Conservation (phyloP, 2,113 vertebrate genomes). For the Lepisosteus oculatus region DNA sequence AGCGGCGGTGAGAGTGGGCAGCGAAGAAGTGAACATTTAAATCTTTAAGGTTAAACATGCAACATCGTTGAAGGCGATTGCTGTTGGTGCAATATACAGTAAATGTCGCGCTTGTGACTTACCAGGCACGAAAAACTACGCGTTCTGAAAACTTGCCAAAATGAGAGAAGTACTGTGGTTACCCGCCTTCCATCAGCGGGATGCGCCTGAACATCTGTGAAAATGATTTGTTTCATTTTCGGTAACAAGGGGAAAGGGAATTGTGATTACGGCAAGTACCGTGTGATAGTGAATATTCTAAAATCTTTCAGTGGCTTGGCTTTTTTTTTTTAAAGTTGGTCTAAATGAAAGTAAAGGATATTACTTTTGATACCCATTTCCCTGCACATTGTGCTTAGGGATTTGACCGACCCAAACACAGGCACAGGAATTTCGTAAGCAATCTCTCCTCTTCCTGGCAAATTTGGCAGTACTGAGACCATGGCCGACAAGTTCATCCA, state of each 20-base stretch:
- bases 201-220: neutral
- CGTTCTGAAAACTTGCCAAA: too few species aligned
- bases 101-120: too few species aligned
- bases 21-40: neutral
- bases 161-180: too few species aligned
- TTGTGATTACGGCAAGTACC: neutral
- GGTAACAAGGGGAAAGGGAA: conserved; percentile 7
- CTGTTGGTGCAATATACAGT: too few species aligned
- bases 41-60: too few species aligned
- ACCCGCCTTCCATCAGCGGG: too few species aligned
- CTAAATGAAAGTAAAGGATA: conserved; percentile 34
- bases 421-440: conserved; percentile 39
- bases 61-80: too few species aligned
- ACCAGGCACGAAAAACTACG: too few species aligned
- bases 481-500: conserved; percentile 2
- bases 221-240: neutral
- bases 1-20: neutral
- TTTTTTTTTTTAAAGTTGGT: conserved; percentile 3
- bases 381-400: conserved; percentile 42
- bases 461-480: neutral
- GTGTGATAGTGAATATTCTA: conserved; percentile 9
- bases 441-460: conserved; percentile 36
- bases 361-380: conserved; percentile 33
- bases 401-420: conserved; percentile 22
- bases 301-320: neutral